Evolutionary conservation across 2,888 invertebrate species (phyloP), one percentile per base, ranked within the genome.

Genomic region (Tuta absoluta): DNA sequence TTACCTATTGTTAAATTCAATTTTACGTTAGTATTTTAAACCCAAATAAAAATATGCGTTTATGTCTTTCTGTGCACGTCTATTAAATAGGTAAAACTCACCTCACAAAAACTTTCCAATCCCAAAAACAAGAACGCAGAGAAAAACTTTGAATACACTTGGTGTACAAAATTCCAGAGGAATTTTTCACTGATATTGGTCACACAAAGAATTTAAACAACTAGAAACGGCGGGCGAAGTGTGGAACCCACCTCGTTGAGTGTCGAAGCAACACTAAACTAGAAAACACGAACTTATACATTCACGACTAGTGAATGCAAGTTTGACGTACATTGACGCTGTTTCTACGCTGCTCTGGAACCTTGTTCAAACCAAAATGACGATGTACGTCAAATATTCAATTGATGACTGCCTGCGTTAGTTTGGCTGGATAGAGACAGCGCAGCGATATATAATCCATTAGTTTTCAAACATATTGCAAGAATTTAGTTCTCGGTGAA

Each of bases 231-330:
- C 33, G 45, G 67, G 70, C 77, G 77, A 77, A 72, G 75, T 74
- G 61, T 65, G 64, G 72, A 72, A 78, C 82, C 78, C 83, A 82
- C 85, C 85, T 80, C 82, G 73, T 74, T 80, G 85, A 87, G 80
- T 82, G 86, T 80, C 82, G 79, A 74, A 77, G 72, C 69, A 82
- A 82, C 84, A 88, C 88, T 88, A 86, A 75, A 77, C 65, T 72
- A 73, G 72, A 69, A 37, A 63, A 53, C 24, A 23, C 12, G 17
- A 14, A 24, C 14, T 23, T 24, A 21, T 2, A 24, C 51, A 8
- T 14, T 1, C 51, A 12, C 14, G 24, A 23, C 45, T 45, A 45
- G 45, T 45, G 45, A 45, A 45, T 45, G 45, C 11, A n/a, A 17
- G 17, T 45, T 45, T 45, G 45, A 17, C 17, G 7, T 45, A 45